Conservation (phyloP, 2,113 vertebrate species). For the Nipponia nippon region DNA sequence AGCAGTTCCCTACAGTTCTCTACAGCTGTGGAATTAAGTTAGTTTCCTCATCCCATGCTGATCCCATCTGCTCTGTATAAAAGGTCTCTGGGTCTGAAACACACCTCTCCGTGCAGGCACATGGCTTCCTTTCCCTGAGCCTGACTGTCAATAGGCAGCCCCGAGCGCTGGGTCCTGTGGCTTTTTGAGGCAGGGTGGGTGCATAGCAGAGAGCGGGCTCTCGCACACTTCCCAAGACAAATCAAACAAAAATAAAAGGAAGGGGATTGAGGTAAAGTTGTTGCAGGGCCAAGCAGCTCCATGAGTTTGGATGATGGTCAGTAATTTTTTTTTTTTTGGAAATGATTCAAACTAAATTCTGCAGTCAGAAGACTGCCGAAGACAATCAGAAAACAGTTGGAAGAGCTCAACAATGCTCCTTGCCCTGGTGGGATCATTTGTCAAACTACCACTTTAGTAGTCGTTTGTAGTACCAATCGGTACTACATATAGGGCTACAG, state of each 20-base stretch:
- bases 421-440: not conserved
- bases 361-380: not conserved
- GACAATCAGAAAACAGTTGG: not conserved
- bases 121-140: not conserved
- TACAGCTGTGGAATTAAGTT: not conserved
- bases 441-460: not conserved
- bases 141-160: not conserved
- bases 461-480: not conserved
- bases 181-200: not conserved
- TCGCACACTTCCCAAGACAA: not conserved
- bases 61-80: not conserved
- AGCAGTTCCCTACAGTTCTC: not conserved
- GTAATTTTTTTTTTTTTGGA: not conserved
- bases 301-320: not conserved
- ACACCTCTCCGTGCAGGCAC: fast-evolving
- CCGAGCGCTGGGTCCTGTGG: fast-evolving
- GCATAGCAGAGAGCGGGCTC: not conserved
- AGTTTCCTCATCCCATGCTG: not conserved
- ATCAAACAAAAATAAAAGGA: not conserved
- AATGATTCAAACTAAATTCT: not conserved
- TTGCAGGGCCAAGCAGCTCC: not conserved
- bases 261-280: not conserved
- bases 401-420: not conserved
- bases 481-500: slow-evolving; percentile 54
- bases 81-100: not conserved